Conservation (phyloP, 2,888 invertebrate species). For the Sepiola atlantica region DNA sequence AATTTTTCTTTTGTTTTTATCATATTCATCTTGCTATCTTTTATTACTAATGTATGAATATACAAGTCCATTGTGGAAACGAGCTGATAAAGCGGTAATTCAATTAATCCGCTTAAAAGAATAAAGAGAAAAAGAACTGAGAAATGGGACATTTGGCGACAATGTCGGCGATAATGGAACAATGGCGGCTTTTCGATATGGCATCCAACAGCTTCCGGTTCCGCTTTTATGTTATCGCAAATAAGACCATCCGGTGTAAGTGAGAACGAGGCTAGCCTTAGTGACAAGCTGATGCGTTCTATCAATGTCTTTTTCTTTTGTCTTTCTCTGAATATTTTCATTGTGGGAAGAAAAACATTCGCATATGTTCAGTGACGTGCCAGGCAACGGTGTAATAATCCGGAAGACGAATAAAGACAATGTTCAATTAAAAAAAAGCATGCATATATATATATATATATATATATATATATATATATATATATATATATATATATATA, state of each 20-base stretch:
- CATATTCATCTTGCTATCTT: too few relatives aligned
- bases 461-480: too few relatives aligned
- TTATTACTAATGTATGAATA: not conserved
- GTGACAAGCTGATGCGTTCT: not conserved
- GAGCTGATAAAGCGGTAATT: not conserved
- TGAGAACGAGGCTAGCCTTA: not conserved
- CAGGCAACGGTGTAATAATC: not conserved
- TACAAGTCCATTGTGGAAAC: not conserved
- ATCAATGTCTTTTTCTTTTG: not conserved
- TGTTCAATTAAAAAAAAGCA: too few relatives aligned
- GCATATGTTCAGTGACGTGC: not conserved
- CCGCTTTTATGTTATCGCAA: not conserved
- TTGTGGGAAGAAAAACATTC: not conserved
- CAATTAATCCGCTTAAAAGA: not conserved
- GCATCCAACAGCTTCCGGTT: not conserved
- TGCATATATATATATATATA: too few relatives aligned
- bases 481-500: too few relatives aligned
- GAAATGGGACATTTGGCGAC: not conserved
- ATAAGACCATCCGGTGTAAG: not conserved
- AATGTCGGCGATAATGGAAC: not conserved
- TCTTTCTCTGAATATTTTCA: too few relatives aligned
- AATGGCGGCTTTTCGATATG: not conserved
- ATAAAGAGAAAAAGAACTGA: not conserved
- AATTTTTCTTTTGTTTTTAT: not conserved
- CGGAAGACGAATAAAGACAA: not conserved